phyloP scores from a whole-genome alignment of 2,888 invertebrate species.

The Hydriomena furcata region DNA sequence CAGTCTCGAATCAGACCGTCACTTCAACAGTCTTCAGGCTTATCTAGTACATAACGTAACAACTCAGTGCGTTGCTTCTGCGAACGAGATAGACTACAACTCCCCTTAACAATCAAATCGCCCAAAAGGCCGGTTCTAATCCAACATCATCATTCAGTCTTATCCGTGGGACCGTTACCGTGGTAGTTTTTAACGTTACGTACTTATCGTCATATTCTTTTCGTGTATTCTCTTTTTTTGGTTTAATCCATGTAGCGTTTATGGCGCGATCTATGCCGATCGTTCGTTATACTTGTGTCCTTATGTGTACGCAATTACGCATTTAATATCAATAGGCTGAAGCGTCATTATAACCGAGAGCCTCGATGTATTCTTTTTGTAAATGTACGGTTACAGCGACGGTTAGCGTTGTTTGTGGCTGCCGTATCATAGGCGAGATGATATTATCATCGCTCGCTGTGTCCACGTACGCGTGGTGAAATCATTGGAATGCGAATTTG shows the following conservation, averaged over 20 bases:
- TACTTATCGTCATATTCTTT: not conserved
- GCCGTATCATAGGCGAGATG: no score
- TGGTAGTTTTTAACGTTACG: slow-evolving; percentile 7
- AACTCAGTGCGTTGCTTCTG: not conserved
- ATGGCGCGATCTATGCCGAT: not conserved
- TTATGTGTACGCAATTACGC: no score
- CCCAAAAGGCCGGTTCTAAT: slow-evolving; percentile 1
- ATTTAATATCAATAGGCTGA: not conserved
- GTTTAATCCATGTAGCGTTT: not conserved
- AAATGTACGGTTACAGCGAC: no score
- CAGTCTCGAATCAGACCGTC: not conserved
- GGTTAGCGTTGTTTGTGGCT: no score
- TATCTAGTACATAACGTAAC: not conserved
- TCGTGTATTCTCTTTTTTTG: not conserved
- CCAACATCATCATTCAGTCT: slow-evolving; percentile 15
- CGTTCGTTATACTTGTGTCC: not conserved
- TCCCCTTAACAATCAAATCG: not conserved
- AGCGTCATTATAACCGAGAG: not conserved
- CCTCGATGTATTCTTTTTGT: no score
- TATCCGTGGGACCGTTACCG: slow-evolving; percentile 5
- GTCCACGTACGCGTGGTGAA: not conserved
- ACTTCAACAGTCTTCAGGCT: slow-evolving; percentile 9
- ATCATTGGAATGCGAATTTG: slow-evolving; percentile 3
- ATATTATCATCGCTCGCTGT: no score
- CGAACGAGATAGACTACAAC: slow-evolving; percentile 2